phyloP scores from a whole-genome alignment of 2,888 invertebrate species.

The Drosophila flavopinicola region DNA sequence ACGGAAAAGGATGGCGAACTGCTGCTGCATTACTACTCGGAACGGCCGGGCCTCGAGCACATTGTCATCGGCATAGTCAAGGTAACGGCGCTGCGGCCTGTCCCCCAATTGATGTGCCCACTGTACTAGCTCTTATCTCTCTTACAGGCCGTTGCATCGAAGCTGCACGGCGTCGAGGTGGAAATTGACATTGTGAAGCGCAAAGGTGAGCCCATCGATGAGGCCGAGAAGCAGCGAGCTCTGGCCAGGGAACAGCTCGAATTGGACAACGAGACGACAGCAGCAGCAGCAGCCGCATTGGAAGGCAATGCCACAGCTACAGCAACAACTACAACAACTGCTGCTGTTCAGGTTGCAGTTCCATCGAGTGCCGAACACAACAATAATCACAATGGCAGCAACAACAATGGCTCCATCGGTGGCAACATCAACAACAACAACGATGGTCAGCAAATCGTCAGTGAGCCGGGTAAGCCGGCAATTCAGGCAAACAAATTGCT shows the following conservation, averaged over 20 bases:
- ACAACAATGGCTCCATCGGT: conserved; percentile 66
- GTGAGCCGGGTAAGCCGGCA: conserved; percentile 61
- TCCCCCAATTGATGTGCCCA: too few species aligned
- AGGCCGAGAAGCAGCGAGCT: conserved; percentile 79
- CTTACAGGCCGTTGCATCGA: conserved; percentile 94
- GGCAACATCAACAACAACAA: conserved; percentile 76
- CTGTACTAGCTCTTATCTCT: conserved; percentile 21
- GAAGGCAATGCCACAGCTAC: conserved; percentile 11
- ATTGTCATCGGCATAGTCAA: conserved; percentile 99
- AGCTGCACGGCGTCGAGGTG: conserved; percentile 96
- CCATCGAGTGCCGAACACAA: conserved; percentile 59
- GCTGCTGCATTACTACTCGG: conserved; percentile 97
- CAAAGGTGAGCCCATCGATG: conserved; percentile 88
- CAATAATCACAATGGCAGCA: conserved; percentile 75
- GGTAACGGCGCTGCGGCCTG: too few species aligned
- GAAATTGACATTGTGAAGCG: conserved; percentile 95
- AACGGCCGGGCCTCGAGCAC: conserved; percentile 95
- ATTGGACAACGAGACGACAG: conserved; percentile 51
- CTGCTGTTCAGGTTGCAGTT: background rate
- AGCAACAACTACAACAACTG: background rate
- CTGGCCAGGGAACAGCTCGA: conserved; percentile 65
- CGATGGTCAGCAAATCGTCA: conserved; percentile 68
- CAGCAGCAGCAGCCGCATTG: conserved; percentile 27
- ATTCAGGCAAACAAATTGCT: conserved; percentile 47
- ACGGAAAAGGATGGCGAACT: conserved; percentile 96